A percentile compares a stretch with the other conserved stretches of the same genome.
Evolutionary conservation across 2,888 invertebrate genomes (phyloP).

Genomic region (Dolichomitus sp.): DNA sequence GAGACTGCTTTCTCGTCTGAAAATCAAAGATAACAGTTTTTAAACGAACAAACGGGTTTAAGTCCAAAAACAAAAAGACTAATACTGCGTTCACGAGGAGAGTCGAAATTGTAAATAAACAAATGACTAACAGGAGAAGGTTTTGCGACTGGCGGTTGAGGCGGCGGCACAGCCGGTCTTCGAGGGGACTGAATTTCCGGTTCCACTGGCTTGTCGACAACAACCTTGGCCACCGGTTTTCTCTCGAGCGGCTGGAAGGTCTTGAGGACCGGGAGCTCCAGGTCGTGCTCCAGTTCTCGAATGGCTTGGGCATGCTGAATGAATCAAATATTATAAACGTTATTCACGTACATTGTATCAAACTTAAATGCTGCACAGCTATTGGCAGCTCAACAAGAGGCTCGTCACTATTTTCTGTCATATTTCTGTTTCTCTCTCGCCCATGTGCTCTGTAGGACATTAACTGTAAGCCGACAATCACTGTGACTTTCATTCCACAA

Average conservation of each 20-base stretch:
- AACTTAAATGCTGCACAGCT: background rate
- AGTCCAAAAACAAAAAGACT: background rate
- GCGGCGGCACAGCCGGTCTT: slow-evolving; percentile 85
- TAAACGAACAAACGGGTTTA: slow-evolving; percentile 2
- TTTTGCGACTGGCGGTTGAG: slow-evolving; percentile 84
- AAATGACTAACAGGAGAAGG: slow-evolving; percentile 80
- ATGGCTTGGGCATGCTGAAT: slow-evolving; percentile 82
- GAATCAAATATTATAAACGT: slow-evolving; percentile 44
- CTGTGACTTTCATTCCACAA: slow-evolving; percentile 18
- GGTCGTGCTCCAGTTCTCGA: slow-evolving; percentile 84
- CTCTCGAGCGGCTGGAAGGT: slow-evolving; percentile 85
- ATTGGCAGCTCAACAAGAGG: slow-evolving; percentile 40
- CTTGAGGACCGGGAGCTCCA: slow-evolving; percentile 83
- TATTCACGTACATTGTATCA: slow-evolving; percentile 14
- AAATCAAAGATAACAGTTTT: slow-evolving; percentile 44
- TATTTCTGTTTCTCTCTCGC: background rate
- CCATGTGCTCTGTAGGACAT: background rate
- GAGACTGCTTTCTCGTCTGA: slow-evolving; percentile 90
- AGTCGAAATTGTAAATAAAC: slow-evolving; percentile 26
- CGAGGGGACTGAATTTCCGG: slow-evolving; percentile 84
- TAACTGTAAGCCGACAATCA: slow-evolving; percentile 36
- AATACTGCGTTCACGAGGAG: background rate
- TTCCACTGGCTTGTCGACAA: slow-evolving; percentile 83
- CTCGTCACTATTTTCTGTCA: background rate
- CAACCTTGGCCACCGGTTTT: slow-evolving; percentile 81